Evolutionary conservation across 2,113 vertebrate genomes (phyloP).

Genomic region (Rhombomys opimus): DNA sequence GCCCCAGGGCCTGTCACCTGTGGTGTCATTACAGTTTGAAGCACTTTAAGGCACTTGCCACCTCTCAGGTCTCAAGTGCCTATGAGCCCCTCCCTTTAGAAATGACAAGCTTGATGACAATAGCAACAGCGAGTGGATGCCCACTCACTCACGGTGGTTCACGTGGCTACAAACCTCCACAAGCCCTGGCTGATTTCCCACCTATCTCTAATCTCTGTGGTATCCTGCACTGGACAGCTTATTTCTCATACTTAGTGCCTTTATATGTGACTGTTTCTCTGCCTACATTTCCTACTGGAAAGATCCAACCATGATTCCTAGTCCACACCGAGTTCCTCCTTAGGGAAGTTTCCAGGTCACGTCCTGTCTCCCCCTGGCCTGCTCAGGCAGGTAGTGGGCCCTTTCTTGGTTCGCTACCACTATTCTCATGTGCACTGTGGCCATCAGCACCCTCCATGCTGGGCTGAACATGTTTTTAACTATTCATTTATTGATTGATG

Average conservation of each 20-base stretch:
- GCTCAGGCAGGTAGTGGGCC: accelerated
- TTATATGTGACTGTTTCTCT: background rate
- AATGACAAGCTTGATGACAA: no score
- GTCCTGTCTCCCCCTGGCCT: no score
- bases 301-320: background rate
- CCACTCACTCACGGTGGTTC: accelerated
- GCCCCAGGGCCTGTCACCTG: background rate
- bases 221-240: no score
- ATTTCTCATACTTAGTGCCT: accelerated
- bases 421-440: accelerated
- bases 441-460: accelerated
- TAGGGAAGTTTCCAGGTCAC: background rate
- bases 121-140: accelerated
- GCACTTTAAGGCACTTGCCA: no score
- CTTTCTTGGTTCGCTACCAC: accelerated
- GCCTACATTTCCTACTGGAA: background rate
- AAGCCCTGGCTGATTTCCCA: background rate
- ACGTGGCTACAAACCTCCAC: background rate
- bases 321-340: background rate
- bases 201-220: background rate
- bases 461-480: background rate
- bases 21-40: accelerated
- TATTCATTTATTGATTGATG: no score
- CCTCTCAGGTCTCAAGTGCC: accelerated
- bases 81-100: accelerated